A percentile compares a stretch with the other conserved stretches of the same genome.
Conservation (phyloP, 2,888 invertebrate species). For the Stratiomys singularior region DNA sequence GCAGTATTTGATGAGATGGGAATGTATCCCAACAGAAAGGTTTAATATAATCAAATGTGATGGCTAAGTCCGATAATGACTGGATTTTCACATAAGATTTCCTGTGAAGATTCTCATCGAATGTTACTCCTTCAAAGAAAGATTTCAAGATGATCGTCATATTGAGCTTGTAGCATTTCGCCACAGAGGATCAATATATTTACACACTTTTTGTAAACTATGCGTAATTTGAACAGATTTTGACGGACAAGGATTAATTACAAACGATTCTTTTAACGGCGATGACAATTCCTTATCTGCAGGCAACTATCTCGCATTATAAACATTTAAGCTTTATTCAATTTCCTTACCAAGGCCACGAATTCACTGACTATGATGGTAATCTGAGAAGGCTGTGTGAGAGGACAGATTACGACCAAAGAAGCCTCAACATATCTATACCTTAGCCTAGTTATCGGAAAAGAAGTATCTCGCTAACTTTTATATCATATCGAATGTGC, state of each 20-base stretch:
- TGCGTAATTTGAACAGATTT: neutral
- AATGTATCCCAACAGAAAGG: neutral
- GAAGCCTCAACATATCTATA: neutral
- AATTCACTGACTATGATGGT: neutral
- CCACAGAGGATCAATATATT: too few species aligned
- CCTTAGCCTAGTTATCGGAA: neutral
- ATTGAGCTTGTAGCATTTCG: neutral
- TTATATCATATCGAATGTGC: neutral
- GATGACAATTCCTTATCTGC: conserved; percentile 6
- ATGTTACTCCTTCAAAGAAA: too few species aligned
- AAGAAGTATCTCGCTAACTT: neutral
- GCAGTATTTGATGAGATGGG: neutral
- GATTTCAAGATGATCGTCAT: too few species aligned
- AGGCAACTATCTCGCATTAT: neutral
- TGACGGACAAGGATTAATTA: neutral
- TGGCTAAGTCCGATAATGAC: too few species aligned
- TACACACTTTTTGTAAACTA: neutral
- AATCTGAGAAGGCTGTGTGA: neutral
- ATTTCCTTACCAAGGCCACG: neutral
- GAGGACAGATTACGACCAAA: neutral
- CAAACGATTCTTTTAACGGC: neutral
- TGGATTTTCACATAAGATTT: too few species aligned
- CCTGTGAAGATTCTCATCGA: too few species aligned
- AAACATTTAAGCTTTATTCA: neutral
- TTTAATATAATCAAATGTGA: too few species aligned